A percentile compares a stretch with the other conserved stretches of the same genome.
phyloP scores from a whole-genome alignment of 1,140 invertebrate species.

The Prorops nasuta region DNA sequence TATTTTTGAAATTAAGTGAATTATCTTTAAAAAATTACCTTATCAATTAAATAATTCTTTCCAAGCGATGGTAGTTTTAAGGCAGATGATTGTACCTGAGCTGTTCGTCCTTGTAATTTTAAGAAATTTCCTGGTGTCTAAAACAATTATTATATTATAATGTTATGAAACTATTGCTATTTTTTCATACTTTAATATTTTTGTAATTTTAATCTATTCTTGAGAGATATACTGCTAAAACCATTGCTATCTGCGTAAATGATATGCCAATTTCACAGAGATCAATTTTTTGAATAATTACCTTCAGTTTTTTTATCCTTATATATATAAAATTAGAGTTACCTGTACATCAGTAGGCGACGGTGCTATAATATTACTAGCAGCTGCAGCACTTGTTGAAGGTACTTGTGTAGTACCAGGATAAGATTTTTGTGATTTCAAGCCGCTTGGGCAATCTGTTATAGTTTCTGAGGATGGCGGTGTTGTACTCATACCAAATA shows the following conservation, averaged over 20 bases:
- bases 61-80: conserved; percentile 54
- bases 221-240: background rate
- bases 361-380: conserved; percentile 45
- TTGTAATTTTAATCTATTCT: background rate
- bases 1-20: no score
- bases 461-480: conserved; percentile 53
- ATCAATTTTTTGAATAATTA: no score
- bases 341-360: conserved; percentile 47
- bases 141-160: conserved; percentile 4
- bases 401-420: conserved; percentile 37
- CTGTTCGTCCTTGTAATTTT: conserved; percentile 35
- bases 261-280: no score
- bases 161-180: background rate
- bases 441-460: conserved; percentile 37
- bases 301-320: background rate
- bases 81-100: conserved; percentile 36
- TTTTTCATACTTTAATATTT: background rate
- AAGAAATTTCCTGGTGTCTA: conserved; percentile 44
- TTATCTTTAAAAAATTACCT: no score
- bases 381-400: conserved; percentile 27
- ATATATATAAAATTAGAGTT: background rate
- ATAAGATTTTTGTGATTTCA: conserved; percentile 46
- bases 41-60: conserved; percentile 45
- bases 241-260: no score
- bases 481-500: conserved; percentile 64